Evolutionary conservation across 2,113 vertebrate genomes (phyloP).

Genomic region (Thymallus thymallus): DNA sequence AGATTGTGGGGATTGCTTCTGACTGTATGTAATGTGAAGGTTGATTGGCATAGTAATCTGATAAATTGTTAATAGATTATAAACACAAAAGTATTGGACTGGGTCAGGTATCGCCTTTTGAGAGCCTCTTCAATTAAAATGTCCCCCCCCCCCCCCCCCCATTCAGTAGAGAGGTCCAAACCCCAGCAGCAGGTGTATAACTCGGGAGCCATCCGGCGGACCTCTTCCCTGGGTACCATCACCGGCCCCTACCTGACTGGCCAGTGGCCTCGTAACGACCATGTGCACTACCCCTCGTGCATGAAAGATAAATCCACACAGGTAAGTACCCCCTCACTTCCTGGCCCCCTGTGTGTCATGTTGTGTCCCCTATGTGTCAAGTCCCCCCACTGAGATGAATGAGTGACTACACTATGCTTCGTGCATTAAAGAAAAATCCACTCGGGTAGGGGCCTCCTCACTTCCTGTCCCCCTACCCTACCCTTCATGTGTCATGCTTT

Average conservation of each 20-base stretch:
- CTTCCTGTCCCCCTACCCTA: background rate
- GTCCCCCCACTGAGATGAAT: conserved; percentile 1
- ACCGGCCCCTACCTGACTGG: conserved; percentile 92
- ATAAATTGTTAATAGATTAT: too few relatives aligned
- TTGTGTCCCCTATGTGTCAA: background rate
- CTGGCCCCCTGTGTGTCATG: background rate
- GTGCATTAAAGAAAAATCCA: conserved; percentile 92
- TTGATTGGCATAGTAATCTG: too few relatives aligned
- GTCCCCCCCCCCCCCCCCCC: background rate
- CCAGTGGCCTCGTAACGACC: conserved; percentile 89
- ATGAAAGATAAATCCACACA: conserved; percentile 94
- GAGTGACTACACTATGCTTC: conserved; percentile 74
- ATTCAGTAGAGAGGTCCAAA: conserved; percentile 86
- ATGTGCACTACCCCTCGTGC: conserved; percentile 83
- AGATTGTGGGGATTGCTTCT: background rate
- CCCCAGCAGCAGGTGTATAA: conserved; percentile 78
- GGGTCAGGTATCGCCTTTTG: too few relatives aligned
- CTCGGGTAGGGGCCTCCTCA: conserved; percentile 77
- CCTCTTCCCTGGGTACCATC: conserved; percentile 86
- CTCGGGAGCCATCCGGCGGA: conserved; percentile 80
- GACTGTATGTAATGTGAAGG: too few relatives aligned
- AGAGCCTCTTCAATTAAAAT: background rate
- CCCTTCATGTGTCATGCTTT: background rate
- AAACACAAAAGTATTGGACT: too few relatives aligned
- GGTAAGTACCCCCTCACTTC: conserved; percentile 67